These are phyloP conservation scores for Volucella inflata DNA, from an alignment of 2,888 invertebrate genomes.

Conservation along the genomic window DNA sequence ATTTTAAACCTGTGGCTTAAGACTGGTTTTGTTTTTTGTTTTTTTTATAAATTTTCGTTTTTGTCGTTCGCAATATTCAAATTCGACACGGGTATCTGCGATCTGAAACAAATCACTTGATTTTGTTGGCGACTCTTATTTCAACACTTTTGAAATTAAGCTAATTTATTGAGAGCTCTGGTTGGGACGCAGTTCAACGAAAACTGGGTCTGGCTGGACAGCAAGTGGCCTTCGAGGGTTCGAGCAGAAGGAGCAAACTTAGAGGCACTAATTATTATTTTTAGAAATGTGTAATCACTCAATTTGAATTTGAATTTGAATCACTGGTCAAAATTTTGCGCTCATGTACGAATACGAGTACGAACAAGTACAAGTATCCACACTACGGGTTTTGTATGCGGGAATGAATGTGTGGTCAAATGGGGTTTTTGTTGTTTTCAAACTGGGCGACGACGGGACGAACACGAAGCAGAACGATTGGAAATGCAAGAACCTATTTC, in stretches of 20 bases:
- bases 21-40: constrained; percentile 57
- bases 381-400: not conserved
- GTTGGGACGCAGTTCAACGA: constrained; percentile 19
- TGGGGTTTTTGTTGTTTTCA: constrained; percentile 27
- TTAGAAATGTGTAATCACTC: constrained; percentile 65
- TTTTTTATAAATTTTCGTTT: constrained; percentile 8
- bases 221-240: constrained; percentile 31
- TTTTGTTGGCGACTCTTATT: constrained; percentile 33
- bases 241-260: constrained; percentile 43
- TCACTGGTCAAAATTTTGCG: constrained; percentile 45
- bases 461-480: constrained; percentile 55
- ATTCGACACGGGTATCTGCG: constrained; percentile 19
- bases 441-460: constrained; percentile 40
- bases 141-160: constrained; percentile 66
- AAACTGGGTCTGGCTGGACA: too few relatives aligned
- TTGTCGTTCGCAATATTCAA: constrained; percentile 26
- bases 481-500: constrained; percentile 63
- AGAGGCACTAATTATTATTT: constrained; percentile 64
- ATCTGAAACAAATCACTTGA: constrained; percentile 53
- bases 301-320: too few relatives aligned
- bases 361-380: not conserved
- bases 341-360: not conserved
- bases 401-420: constrained; percentile 45
- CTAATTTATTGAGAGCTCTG: constrained; percentile 62
- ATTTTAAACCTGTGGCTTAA: constrained; percentile 66